Evolutionary conservation across 2,888 invertebrate genomes (phyloP), one percentile per base, ranked within the genome.

Genomic region (Lamproptera curius): DNA sequence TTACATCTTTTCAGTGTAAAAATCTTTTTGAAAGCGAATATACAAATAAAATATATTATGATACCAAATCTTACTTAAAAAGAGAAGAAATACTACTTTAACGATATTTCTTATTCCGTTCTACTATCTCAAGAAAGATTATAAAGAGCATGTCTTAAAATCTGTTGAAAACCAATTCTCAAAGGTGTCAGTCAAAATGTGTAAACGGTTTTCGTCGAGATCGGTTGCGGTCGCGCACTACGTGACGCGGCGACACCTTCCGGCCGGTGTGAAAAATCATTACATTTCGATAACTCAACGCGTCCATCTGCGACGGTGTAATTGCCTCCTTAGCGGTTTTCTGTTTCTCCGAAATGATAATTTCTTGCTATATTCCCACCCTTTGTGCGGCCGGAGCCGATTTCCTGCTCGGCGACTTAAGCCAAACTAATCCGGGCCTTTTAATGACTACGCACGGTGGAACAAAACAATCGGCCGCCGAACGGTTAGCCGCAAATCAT

Each of bases 401-500:
- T 84, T 86, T 85, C 82, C 85, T 81, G 85, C 70, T 69, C 83
- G 84, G 78, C 83, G 83, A 83, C 77, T 81, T 80, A 80, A 74
- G 79, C 76, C 75, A 65, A 67, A 73, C 76, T 82, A 83, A 84
- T 83, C 79, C 76, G 79, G 79, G 73, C 78, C 78, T 83, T 83
- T 84, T 84, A 85, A 85, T 85, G 84, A 83, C 82, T 79, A 76
- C 73, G 28, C n/a, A 69, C 69, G 70, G 73, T 74, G 73, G 80
- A 77, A 56, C 80, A 77, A 79, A 84, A 84, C 79, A 81, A 81
- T 76, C 72, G 77, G 70, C 59, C 59, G 65, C 56, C 53, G 62
- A 65, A 79, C 70, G 84, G 84, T 81, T 79, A 78, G 80, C 86
- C 86, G 84, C 86, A 85, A 87, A 86, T 86, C 85, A 83, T 86